A percentile compares a stretch with the other conserved stretches of the same genome.
Conservation (phyloP, 1,140 invertebrate genomes). For the Panulirus ornatus region DNA sequence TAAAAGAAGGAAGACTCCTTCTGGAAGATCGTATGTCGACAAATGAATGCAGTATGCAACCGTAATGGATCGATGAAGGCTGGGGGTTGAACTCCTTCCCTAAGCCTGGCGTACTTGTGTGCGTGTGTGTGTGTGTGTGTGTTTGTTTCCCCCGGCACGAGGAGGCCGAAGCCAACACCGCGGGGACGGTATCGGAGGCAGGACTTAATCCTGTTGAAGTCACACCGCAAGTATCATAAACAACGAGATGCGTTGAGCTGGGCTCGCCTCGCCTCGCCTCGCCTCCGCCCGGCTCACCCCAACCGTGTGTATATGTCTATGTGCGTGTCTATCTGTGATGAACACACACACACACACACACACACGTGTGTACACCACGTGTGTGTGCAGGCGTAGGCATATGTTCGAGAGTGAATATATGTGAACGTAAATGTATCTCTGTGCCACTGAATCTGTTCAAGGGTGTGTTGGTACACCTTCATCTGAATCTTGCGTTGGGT, state of each 20-base stretch:
- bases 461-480: background rate
- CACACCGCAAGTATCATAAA: slow-evolving; percentile 61
- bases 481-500: background rate
- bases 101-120: no score
- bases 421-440: slow-evolving; percentile 16
- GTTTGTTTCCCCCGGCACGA: no score
- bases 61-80: no score
- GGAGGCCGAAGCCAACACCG: slow-evolving; percentile 13
- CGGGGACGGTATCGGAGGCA: background rate
- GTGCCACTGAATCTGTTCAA: background rate
- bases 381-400: background rate
- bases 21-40: no score
- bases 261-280: background rate
- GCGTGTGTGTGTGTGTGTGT: no score
- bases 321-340: slow-evolving; percentile 7
- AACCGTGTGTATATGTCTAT: slow-evolving; percentile 25
- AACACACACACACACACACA: no score
- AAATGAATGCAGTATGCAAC: no score
- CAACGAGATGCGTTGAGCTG: slow-evolving; percentile 38
- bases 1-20: no score
- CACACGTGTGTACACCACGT: no score
- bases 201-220: slow-evolving; percentile 60
- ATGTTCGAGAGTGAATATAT: background rate
- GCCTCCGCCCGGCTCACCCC: background rate
- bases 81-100: no score